Evolutionary conservation across 2,888 invertebrate genomes (phyloP).

Genomic region (Drosophila quinaria): DNA sequence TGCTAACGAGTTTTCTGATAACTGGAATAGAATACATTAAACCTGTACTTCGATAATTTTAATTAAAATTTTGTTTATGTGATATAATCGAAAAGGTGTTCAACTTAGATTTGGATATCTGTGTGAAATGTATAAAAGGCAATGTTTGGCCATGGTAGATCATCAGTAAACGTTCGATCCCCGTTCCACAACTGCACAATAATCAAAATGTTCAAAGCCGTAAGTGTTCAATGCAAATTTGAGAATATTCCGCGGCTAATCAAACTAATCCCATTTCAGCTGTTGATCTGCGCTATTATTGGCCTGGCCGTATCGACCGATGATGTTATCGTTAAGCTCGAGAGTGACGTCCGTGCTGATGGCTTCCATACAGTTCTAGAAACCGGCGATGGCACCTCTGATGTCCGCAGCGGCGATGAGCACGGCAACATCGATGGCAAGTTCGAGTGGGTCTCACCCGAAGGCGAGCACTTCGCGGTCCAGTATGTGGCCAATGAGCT

Average conservation of each 20-base stretch:
- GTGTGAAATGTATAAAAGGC: conserved; percentile 49
- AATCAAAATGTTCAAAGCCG: conserved; percentile 72
- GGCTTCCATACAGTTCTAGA: background rate
- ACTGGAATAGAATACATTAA: conserved; percentile 10
- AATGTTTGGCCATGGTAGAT: conserved; percentile 6
- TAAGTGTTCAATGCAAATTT: conserved; percentile 35
- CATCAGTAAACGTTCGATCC: conserved; percentile 70
- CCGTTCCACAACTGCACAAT: conserved; percentile 41
- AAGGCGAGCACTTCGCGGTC: conserved; percentile 71
- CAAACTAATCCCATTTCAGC: conserved; percentile 27
- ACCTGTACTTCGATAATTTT: conserved; percentile 45
- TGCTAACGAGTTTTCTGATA: conserved; percentile 31
- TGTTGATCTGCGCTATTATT: conserved; percentile 62
- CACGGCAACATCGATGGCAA: conserved; percentile 73
- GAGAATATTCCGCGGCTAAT: background rate
- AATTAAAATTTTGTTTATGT: conserved; percentile 29
- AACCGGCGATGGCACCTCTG: background rate
- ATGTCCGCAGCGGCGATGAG: conserved; percentile 40
- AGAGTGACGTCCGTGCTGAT: conserved; percentile 39
- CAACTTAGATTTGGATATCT: background rate
- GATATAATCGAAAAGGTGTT: conserved; percentile 12
- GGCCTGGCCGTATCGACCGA: conserved; percentile 63
- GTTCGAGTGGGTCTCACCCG: conserved; percentile 71
- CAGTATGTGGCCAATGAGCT: conserved; percentile 79
- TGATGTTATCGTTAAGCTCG: background rate